A percentile compares a stretch with the other conserved stretches of the same genome.
These are phyloP conservation scores for Pygathrix nemaeus DNA, from an alignment of 2,113 vertebrate species.

Conservation along the genomic window DNA sequence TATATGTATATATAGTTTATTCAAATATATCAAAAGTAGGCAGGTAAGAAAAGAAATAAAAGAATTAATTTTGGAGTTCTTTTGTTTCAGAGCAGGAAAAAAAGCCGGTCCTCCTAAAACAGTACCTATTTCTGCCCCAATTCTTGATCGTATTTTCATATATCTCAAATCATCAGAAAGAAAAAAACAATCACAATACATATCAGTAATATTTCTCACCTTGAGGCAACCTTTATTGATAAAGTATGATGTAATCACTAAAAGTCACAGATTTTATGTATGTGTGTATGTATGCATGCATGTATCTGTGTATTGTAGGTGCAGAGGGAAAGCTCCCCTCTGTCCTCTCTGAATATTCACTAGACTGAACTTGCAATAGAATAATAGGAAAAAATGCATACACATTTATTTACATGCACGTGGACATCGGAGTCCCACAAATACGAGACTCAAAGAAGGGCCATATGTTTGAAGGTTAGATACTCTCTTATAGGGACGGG, in stretches of 20 bases:
- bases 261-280: background rate
- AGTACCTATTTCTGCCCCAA: background rate
- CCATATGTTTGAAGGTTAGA: background rate
- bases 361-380: background rate
- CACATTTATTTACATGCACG: background rate
- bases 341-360: background rate
- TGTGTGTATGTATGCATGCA: background rate
- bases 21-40: background rate
- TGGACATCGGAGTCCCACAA: background rate
- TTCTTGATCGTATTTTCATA: background rate
- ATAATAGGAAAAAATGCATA: background rate
- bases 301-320: background rate
- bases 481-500: background rate
- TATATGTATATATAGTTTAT: background rate
- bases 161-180: background rate
- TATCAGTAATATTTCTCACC: background rate
- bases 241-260: background rate
- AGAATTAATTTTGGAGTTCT: background rate
- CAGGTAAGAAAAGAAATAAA: background rate
- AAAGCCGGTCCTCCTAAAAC: background rate
- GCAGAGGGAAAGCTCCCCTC: background rate
- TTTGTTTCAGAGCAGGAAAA: background rate
- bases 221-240: background rate
- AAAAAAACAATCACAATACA: background rate
- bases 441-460: background rate